Evolutionary conservation across 1,140 invertebrate species (phyloP).

Genomic region (Episyrphus balteatus): DNA sequence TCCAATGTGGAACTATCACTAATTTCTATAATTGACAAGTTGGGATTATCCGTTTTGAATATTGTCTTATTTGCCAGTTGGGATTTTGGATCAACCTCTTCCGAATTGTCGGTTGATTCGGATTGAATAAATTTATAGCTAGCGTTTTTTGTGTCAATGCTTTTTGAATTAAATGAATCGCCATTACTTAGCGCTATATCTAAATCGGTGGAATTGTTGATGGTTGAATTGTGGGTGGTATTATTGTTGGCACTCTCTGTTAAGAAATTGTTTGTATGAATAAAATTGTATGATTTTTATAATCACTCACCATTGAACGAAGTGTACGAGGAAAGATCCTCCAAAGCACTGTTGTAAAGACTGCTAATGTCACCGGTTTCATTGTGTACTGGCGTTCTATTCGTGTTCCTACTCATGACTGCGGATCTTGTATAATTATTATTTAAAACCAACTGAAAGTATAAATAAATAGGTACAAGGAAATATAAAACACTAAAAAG

Average conservation of each 20-base stretch:
- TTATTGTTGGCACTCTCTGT: constrained; percentile 20
- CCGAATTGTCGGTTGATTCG: constrained; percentile 30
- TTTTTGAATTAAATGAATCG: constrained; percentile 1
- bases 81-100: constrained; percentile 34
- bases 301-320: constrained; percentile 25
- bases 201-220: constrained; percentile 5
- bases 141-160: constrained; percentile 14
- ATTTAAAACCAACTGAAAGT: too few species aligned
- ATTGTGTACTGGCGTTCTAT: too few species aligned
- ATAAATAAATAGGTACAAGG: too few species aligned
- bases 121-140: constrained; percentile 27
- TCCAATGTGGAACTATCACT: constrained; percentile 32
- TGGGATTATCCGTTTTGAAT: constrained; percentile 34
- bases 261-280: neutral
- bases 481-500: too few species aligned
- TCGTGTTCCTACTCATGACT: too few species aligned
- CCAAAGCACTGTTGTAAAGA: constrained; percentile 26
- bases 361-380: constrained; percentile 4
- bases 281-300: neutral
- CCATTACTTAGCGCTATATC: constrained; percentile 7
- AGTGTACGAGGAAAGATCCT: constrained; percentile 18
- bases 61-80: constrained; percentile 36
- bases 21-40: constrained; percentile 37
- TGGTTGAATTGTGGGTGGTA: constrained; percentile 7
- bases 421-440: too few species aligned